Evolutionary conservation across 2,888 invertebrate genomes (phyloP), one percentile per base, ranked within the genome.

Genomic region (Rhynchonema sp.): DNA sequence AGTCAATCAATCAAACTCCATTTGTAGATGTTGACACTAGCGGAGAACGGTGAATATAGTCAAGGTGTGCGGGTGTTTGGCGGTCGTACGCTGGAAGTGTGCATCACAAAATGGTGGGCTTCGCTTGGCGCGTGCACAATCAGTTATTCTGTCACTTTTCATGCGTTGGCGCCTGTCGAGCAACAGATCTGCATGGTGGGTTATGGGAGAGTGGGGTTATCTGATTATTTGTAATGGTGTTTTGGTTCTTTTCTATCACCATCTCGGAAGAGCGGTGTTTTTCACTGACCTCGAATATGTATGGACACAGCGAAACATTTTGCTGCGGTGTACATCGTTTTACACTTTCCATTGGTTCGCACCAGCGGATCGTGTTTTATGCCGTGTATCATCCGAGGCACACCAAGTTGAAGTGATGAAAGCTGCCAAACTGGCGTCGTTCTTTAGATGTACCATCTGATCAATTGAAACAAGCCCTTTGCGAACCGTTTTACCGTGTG

Each of bases 31-130:
- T 30, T 61, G 1, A 56, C 55, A 17, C 52, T 62, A 13, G 28
- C 57, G 22, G 56, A 61, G 9, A 57, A 55, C 46, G 61, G 64
- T 53, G 64, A 64, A 46, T 63, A 64, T 62, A 62, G 55, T 26
- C 62, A 63, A n/a, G 30, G 59, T 49, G 62, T 68, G 46, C 49
- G 58, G 28, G 66, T 72, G 27, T 71, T 84, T 82, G 83, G 84
- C 60, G 84, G 84, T 62, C 77, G 83, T 28, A 84, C 87, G 26
- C 74, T 94, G 62, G 94, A 96, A 77, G 77, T 94, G 53, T 87
- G 84, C 61, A 80, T 94, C 63, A 89, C 89, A 13, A 91, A 91
- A 75, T 91, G 88, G 80, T 94, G 92, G 92, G 86, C 90, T 17
- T 88, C 85, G 78, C 78, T 86, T 59, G 89, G 88, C 30, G 85